Conservation (phyloP, 1,140 invertebrate species). For the Drosophila mauritiana region DNA sequence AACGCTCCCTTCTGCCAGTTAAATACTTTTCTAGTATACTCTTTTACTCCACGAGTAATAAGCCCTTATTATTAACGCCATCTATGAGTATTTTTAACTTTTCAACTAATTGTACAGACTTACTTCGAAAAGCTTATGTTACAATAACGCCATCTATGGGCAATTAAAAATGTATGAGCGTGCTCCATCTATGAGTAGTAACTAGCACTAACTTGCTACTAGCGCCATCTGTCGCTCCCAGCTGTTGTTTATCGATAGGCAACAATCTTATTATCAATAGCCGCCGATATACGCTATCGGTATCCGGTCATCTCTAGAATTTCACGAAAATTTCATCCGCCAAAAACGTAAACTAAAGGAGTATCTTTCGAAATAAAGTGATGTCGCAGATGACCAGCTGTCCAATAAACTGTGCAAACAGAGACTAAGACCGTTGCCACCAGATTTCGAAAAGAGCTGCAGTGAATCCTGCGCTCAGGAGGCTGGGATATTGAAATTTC, state of each 20-base stretch:
- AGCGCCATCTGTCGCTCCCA: no score
- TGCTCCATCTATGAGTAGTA: background rate
- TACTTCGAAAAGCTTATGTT: no score
- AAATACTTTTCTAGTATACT: no score
- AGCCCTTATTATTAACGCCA: no score
- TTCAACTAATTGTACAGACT: no score
- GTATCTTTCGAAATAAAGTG: constrained; percentile 15
- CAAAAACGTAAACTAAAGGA: constrained; percentile 49
- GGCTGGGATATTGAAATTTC: background rate
- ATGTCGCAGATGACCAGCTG: background rate
- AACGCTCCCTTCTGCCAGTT: no score
- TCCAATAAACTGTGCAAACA: background rate
- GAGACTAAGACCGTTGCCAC: background rate
- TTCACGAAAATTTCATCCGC: constrained; percentile 50
- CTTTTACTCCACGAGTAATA: no score
- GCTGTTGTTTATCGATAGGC: background rate
- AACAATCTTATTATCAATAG: background rate
- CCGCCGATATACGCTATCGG: background rate
- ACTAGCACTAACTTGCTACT: no score
- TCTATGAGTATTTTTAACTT: no score
- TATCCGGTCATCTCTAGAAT: constrained; percentile 10
- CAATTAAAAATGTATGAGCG: background rate
- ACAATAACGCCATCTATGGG: background rate
- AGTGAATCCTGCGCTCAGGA: constrained; percentile 1
- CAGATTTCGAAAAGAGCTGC: background rate